phyloP scores from a whole-genome alignment of 1,140 invertebrate species.

The Coenobita brevimanus region DNA sequence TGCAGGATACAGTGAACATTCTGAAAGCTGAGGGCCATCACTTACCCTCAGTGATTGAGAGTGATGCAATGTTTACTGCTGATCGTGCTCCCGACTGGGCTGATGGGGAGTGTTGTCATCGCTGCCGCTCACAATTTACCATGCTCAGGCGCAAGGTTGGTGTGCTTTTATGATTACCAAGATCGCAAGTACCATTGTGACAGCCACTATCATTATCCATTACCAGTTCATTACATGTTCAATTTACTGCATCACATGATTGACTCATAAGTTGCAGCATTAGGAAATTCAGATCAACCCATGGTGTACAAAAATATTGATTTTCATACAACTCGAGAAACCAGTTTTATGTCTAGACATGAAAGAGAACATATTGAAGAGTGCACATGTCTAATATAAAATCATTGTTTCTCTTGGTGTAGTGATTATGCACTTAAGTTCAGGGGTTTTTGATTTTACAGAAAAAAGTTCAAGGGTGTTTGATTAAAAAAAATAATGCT shows the following conservation, averaged over 20 bases:
- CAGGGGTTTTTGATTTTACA: no score
- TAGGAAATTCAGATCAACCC: not conserved
- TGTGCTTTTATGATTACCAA: not conserved
- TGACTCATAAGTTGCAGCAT: not conserved
- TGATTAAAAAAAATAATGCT: no score
- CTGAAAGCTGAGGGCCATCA: slow-evolving; percentile 95
- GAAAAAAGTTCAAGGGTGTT: no score
- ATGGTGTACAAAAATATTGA: not conserved
- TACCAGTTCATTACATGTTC: no score
- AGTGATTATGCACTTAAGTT: no score
- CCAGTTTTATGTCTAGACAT: not conserved
- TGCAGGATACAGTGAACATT: slow-evolving; percentile 91
- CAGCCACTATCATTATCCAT: not conserved
- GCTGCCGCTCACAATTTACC: slow-evolving; percentile 89
- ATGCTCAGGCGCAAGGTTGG: slow-evolving; percentile 87
- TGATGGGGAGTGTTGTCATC: slow-evolving; percentile 94
- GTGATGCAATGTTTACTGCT: slow-evolving; percentile 98
- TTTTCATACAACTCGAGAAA: not conserved
- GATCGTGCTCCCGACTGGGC: slow-evolving; percentile 98
- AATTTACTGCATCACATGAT: no score
- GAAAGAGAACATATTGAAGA: no score
- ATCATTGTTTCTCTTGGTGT: no score
- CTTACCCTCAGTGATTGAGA: slow-evolving; percentile 94
- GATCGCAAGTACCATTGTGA: not conserved
- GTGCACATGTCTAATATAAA: no score